Evolutionary conservation across 2,888 invertebrate species (phyloP).

Genomic region (Cynaeus angustus): DNA sequence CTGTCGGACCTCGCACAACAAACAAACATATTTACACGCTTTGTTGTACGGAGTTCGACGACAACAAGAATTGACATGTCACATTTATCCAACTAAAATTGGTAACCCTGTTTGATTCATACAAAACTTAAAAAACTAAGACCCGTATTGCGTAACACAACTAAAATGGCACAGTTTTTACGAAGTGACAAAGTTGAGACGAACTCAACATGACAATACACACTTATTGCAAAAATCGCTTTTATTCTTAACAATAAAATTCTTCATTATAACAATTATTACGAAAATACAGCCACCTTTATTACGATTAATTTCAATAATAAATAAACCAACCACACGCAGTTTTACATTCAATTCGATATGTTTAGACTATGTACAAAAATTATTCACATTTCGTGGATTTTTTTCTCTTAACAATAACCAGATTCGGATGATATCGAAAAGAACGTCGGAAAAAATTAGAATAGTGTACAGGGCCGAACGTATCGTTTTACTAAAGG

Average conservation of each 20-base stretch:
- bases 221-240: constrained; percentile 46
- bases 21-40: constrained; percentile 26
- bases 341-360: constrained; percentile 59
- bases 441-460: constrained; percentile 31
- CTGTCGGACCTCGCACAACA: constrained; percentile 26
- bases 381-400: constrained; percentile 38
- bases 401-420: constrained; percentile 2
- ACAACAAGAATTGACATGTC: constrained; percentile 51
- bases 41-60: constrained; percentile 22
- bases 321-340: constrained; percentile 64
- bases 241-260: constrained; percentile 62
- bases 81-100: constrained; percentile 53
- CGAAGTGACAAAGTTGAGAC: background rate
- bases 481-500: constrained; percentile 46
- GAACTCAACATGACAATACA: no score
- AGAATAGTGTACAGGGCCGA: constrained; percentile 35
- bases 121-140: constrained; percentile 60
- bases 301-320: constrained; percentile 59
- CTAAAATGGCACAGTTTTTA: constrained; percentile 58
- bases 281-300: constrained; percentile 67
- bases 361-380: constrained; percentile 61
- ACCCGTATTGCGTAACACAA: constrained; percentile 55
- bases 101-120: constrained; percentile 67
- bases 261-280: constrained; percentile 62
- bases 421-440: background rate